Conservation (phyloP, 2,888 invertebrate genomes). For the Hirtodrosophila duncani region DNA sequence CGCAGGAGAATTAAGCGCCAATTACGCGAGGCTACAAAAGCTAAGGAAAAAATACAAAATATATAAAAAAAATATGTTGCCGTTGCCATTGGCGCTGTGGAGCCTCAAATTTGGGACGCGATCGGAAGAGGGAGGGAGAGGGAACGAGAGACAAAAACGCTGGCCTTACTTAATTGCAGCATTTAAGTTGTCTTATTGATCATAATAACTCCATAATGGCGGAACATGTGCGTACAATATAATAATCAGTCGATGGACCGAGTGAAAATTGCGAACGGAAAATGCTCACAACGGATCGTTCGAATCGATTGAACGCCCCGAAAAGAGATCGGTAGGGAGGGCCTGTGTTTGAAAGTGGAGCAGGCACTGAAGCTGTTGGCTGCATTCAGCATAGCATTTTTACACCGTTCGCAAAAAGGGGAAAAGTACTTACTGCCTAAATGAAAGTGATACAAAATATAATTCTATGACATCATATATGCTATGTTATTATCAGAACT, state of each 20-base stretch:
- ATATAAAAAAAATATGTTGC: conserved; percentile 22
- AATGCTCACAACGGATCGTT: conserved; percentile 42
- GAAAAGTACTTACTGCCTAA: too few relatives aligned
- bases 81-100: conserved; percentile 57
- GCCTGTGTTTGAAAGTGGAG: conserved; percentile 50
- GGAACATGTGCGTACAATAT: conserved; percentile 77
- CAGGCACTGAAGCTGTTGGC: conserved; percentile 21
- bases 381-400: too few relatives aligned
- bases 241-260: conserved; percentile 62
- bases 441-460: too few relatives aligned
- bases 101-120: conserved; percentile 63
- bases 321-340: conserved; percentile 7
- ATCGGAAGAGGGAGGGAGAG: conserved; percentile 19
- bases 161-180: conserved; percentile 77
- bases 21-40: conserved; percentile 68
- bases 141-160: conserved; percentile 27
- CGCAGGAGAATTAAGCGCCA: conserved; percentile 78
- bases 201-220: conserved; percentile 79
- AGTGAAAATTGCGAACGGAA: conserved; percentile 70
- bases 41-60: conserved; percentile 27
- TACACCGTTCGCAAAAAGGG: too few relatives aligned
- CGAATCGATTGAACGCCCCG: conserved; percentile 14
- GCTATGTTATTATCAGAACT: too few relatives aligned
- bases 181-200: conserved; percentile 79
- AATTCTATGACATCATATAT: too few relatives aligned